Percentiles rank a stretch among this genome's conserved stretches.
Conservation (phyloP, 2,797 vertebrate species). For the Crotalus adamanteus region DNA sequence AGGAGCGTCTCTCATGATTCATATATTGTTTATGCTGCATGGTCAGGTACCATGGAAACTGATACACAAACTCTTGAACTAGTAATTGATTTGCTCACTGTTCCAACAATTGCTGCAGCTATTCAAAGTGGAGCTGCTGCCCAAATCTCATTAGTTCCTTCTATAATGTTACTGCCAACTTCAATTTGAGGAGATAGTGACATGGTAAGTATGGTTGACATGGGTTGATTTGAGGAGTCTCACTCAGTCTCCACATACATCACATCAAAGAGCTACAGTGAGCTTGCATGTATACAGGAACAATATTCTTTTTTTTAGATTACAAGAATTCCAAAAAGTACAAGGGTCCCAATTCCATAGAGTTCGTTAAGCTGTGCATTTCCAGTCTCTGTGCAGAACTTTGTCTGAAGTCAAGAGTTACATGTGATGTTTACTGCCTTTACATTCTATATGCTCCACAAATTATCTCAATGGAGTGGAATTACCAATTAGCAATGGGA, state of each 20-base stretch:
- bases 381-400: background rate
- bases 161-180: background rate
- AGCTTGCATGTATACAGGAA: background rate
- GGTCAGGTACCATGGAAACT: background rate
- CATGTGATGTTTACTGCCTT: too few relatives aligned
- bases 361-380: background rate
- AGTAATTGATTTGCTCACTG: background rate
- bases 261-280: background rate
- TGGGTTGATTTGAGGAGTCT: background rate
- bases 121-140: background rate
- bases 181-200: background rate
- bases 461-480: background rate
- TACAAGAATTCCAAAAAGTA: background rate
- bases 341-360: background rate
- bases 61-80: constrained; percentile 4
- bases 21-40: background rate
- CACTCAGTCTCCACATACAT: background rate
- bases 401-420: background rate
- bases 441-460: background rate
- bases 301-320: background rate
- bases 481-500: too few relatives aligned
- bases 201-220: background rate
- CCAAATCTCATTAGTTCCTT: background rate
- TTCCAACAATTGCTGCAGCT: background rate
- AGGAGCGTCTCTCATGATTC: background rate